Base-by-base conservation (phyloP, 2,797 vertebrate genomes). In the Bovichtus diacanthus region DNA sequence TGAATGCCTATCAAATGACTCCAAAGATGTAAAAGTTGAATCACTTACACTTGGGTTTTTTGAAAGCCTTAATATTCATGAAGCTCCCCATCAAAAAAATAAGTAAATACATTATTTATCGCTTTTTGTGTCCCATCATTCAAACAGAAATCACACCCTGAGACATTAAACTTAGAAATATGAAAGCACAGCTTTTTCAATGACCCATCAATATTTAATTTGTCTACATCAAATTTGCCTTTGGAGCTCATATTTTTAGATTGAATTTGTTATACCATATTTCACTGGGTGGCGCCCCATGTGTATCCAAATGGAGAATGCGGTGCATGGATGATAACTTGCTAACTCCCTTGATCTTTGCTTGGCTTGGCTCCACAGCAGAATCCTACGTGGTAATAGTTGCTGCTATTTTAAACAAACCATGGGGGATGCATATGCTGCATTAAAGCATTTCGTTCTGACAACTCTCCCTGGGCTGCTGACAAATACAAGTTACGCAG, bases 391-490 rank as follows among this genome's bases (percentile, higher is more conserved):
- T 76, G 70, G 80, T 92, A 92, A 93, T 90, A 87, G 90, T 76
- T 86, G 84, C 56, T 80, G 82, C 90, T 92, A 92, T 94, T 95
- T 94, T 92, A 91, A 92, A 91, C 84, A 90, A 93, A 92, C 86
- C 91, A 86, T 86, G 54, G 74, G 88, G 93, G 87, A 94, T 84
- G 82, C 82, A 92, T 93, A 84, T 91, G 88, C 92, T 92, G 88
- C 90, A 93, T 93, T 85, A 87, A 93, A 86, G 87, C 76, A 91
- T 93, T 92, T 92, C 81, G 70, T 74, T 93, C 81, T 90, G 87
- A 86, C 88, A 80, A 82, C 67, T 80, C 75, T 91, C 90, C 59
- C 78, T 47, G 76, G 85, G 78, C 81, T 86, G 81, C 87, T 91
- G 88, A 90, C 90, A 89, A 89, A 94, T 90, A 87, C 80, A 83